phyloP scores from a whole-genome alignment of 2,113 vertebrate genomes.

The Platysternon megacephalum region DNA sequence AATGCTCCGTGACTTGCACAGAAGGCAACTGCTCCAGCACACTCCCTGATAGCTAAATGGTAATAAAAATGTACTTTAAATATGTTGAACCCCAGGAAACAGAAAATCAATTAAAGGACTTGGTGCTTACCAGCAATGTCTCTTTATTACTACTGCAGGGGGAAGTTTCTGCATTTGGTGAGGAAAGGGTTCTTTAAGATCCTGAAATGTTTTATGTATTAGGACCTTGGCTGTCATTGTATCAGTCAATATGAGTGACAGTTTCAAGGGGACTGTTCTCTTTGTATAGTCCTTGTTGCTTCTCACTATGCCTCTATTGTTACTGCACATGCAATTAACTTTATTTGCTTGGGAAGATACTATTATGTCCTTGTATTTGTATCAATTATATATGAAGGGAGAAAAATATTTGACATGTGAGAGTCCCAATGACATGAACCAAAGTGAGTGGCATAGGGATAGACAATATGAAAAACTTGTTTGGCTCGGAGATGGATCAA shows the following conservation, averaged over 20 bases:
- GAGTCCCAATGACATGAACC: not conserved
- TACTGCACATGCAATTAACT: not conserved
- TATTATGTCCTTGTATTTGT: not conserved
- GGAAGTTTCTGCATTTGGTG: not conserved
- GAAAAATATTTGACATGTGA: not conserved
- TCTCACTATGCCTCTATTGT: not conserved
- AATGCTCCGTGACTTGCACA: not conserved
- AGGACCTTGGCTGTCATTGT: not conserved
- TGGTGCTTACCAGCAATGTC: not conserved
- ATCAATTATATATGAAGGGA: not conserved
- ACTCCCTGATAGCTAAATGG: accelerated
- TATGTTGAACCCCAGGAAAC: not conserved
- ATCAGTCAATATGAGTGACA: not conserved
- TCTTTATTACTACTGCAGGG: not conserved
- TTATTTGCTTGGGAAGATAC: not conserved
- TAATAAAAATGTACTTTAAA: accelerated
- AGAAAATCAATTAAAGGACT: accelerated
- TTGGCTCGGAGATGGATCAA: not conserved
- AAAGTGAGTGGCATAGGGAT: not conserved
- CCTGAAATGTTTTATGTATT: not conserved
- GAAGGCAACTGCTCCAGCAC: not conserved
- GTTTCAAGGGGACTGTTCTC: not conserved
- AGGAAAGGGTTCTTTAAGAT: not conserved
- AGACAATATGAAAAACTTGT: not conserved
- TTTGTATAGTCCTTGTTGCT: not conserved